Evolutionary conservation across 2,113 vertebrate species (phyloP).

Genomic region (Pseudolaguvia tuberculata): DNA sequence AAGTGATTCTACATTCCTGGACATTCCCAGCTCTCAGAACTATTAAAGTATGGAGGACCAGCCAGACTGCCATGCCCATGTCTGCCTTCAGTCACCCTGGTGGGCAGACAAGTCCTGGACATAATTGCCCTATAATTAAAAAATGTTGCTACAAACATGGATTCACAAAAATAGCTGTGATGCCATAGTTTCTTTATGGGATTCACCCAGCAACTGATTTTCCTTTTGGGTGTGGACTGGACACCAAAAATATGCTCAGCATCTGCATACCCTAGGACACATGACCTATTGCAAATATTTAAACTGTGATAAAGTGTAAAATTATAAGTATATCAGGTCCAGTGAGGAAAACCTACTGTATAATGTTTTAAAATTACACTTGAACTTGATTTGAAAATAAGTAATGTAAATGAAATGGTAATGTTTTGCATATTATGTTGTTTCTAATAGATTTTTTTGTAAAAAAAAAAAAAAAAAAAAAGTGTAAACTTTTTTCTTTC

Average conservation of each 20-base stretch:
- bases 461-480: conserved; percentile 80
- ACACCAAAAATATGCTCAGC: conserved; percentile 82
- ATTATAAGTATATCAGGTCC: conserved; percentile 75
- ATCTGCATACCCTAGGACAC: conserved; percentile 83
- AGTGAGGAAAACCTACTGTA: conserved; percentile 82
- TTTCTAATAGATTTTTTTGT: conserved; percentile 99
- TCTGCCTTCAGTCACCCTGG: conserved; percentile 79
- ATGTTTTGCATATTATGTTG: conserved; percentile 99
- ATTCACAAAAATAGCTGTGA: conserved; percentile 62
- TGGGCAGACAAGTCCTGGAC: conserved; percentile 85
- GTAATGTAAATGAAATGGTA: conserved; percentile 99
- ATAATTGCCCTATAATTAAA: conserved; percentile 80
- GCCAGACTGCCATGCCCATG: conserved; percentile 82
- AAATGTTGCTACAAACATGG: conserved; percentile 60
- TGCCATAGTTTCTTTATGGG: conserved; percentile 64
- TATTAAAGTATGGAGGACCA: conserved; percentile 85
- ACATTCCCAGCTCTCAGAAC: conserved; percentile 82
- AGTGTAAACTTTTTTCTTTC: conserved; percentile 93
- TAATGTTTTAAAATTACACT: conserved; percentile 85
- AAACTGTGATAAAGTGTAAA: conserved; percentile 69
- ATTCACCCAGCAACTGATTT: conserved; percentile 75
- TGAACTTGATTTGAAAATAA: conserved; percentile 97
- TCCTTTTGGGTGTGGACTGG: conserved; percentile 78
- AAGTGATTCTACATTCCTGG: conserved; percentile 86
- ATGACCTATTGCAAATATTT: conserved; percentile 69